A percentile compares a stretch with the other conserved stretches of the same genome.
These are phyloP conservation scores for Leiothrix lutea DNA, from an alignment of 2,113 vertebrate species.

Conservation along the genomic window DNA sequence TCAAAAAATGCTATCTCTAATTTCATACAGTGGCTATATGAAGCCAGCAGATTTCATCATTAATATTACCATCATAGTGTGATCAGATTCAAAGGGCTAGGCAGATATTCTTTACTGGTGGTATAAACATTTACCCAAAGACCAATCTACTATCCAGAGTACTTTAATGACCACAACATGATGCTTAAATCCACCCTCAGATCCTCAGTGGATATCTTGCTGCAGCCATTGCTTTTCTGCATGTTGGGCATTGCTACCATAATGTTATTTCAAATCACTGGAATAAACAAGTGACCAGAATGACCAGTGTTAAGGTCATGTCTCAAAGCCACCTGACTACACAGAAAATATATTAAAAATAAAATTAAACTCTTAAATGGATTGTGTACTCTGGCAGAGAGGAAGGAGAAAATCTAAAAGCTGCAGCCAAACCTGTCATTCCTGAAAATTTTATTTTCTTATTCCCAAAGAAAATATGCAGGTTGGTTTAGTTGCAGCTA, in stretches of 20 bases:
- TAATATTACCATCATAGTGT: background rate
- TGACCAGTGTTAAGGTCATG: background rate
- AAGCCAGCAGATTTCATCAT: background rate
- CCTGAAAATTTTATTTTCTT: constrained; percentile 54
- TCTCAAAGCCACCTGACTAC: background rate
- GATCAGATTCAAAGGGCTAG: background rate
- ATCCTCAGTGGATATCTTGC: background rate
- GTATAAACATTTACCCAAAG: background rate
- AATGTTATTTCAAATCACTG: background rate
- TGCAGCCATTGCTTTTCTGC: background rate
- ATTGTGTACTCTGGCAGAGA: background rate
- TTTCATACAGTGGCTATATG: background rate
- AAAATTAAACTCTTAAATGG: background rate
- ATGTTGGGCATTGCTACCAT: background rate
- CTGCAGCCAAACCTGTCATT: background rate
- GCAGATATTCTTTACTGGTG: background rate
- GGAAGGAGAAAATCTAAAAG: background rate
- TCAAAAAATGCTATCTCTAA: background rate
- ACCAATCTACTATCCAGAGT: background rate
- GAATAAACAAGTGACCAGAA: background rate
- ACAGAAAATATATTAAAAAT: background rate
- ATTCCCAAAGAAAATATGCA: constrained; percentile 58
- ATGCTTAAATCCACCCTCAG: background rate
- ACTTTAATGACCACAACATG: background rate
- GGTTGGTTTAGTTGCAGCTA: constrained; percentile 39